These are phyloP conservation scores for Trididemnum nubilum DNA, from an alignment of 23 tunicate species.

Conservation along the genomic window DNA sequence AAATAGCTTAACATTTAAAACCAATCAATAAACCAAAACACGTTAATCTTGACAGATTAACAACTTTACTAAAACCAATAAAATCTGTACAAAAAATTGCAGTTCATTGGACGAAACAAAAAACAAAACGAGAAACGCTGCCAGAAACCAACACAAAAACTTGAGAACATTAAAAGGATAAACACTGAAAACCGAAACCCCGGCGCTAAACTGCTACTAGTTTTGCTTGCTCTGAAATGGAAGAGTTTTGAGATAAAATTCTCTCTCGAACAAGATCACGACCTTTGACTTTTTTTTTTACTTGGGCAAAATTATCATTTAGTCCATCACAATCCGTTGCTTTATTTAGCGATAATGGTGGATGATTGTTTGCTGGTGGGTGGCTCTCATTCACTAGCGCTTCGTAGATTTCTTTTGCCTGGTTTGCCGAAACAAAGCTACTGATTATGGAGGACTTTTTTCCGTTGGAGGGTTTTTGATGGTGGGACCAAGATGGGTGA, in stretches of 20 bases:
- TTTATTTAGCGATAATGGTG: conserved; percentile 2
- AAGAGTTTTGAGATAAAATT: neutral
- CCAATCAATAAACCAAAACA: too few relatives aligned
- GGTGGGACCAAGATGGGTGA: neutral
- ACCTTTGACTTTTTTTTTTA: conserved; percentile 2
- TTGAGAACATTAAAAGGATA: too few relatives aligned
- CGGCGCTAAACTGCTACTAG: too few relatives aligned
- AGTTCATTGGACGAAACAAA: too few relatives aligned
- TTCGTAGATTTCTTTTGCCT: conserved; percentile 26
- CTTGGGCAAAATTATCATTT: neutral
- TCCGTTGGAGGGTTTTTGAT: neutral
- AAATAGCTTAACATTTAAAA: too few relatives aligned
- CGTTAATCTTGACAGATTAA: too few relatives aligned
- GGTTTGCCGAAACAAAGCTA: conserved; percentile 20
- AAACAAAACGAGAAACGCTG: too few relatives aligned
- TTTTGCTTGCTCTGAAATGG: too few relatives aligned
- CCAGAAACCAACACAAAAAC: too few relatives aligned
- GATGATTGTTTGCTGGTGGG: neutral
- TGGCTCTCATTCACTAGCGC: conserved; percentile 12
- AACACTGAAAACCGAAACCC: too few relatives aligned
- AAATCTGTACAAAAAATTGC: too few relatives aligned
- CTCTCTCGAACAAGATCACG: conserved; percentile 1
- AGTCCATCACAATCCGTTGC: conserved; percentile 19
- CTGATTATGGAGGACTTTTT: conserved; percentile 23
- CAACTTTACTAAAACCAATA: too few relatives aligned